Evolutionary conservation across 1,140 invertebrate species (phyloP).

Genomic region (Homalodisca vitripennis): DNA sequence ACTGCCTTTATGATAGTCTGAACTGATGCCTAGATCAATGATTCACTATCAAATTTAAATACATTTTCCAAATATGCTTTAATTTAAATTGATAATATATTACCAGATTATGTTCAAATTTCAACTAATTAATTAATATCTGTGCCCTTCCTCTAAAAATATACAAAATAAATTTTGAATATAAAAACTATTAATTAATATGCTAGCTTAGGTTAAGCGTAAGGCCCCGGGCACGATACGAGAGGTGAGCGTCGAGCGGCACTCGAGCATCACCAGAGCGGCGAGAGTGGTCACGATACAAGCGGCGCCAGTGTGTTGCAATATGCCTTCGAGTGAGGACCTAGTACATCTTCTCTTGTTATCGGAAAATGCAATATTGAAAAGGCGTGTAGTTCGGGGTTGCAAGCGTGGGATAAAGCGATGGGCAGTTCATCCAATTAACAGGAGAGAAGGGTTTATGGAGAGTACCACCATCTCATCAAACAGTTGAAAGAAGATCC

Average conservation of each 20-base stretch:
- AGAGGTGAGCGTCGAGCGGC: not conserved
- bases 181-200: too few species aligned
- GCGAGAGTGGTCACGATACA: not conserved
- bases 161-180: too few species aligned
- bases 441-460: not conserved
- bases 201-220: too few species aligned
- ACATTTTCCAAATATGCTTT: too few species aligned
- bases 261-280: not conserved
- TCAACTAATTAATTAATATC: too few species aligned
- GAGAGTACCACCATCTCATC: not conserved
- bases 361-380: not conserved
- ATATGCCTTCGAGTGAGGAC: not conserved
- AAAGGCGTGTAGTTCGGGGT: not conserved
- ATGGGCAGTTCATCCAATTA: constrained; percentile 5
- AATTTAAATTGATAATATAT: too few species aligned
- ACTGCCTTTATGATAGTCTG: too few species aligned
- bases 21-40: too few species aligned
- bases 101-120: too few species aligned
- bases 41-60: too few species aligned
- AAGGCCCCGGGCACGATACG: not conserved
- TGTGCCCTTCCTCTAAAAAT: too few species aligned
- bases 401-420: not conserved
- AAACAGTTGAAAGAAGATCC: not conserved
- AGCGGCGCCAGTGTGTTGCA: not conserved
- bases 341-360: not conserved